These are phyloP conservation scores for Caranx melampygus DNA, from an alignment of 2,113 vertebrate genomes.

Conservation along the genomic window DNA sequence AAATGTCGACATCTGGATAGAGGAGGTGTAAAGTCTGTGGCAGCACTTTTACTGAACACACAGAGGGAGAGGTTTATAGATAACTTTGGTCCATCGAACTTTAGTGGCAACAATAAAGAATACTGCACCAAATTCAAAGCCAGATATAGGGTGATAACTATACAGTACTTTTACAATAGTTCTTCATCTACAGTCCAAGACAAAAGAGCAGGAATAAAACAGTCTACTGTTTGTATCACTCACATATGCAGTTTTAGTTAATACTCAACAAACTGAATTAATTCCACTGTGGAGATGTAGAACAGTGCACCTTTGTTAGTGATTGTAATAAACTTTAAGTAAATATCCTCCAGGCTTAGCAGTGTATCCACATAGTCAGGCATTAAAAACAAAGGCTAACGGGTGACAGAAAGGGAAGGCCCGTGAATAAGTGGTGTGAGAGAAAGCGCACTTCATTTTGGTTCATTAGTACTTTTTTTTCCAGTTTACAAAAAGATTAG, in stretches of 20 bases:
- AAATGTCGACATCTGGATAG: neutral
- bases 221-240: constrained; percentile 7
- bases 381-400: constrained; percentile 23
- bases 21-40: neutral
- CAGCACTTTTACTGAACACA: neutral
- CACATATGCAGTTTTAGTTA: neutral
- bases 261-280: neutral
- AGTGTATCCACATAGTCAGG: neutral
- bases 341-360: neutral
- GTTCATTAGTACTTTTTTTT: constrained; percentile 25
- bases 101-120: neutral
- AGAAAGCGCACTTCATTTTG: constrained; percentile 23
- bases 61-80: neutral
- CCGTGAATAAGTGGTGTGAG: neutral
- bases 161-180: neutral
- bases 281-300: neutral
- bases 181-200: neutral
- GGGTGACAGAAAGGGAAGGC: constrained; percentile 1
- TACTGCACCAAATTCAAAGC: neutral
- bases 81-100: neutral
- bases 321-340: neutral
- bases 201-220: neutral
- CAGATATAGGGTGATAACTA: too few species aligned
- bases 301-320: neutral
- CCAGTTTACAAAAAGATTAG: constrained; percentile 36